phyloP scores from a whole-genome alignment of 2,888 invertebrate genomes.

The Heteromurus nitidus region DNA sequence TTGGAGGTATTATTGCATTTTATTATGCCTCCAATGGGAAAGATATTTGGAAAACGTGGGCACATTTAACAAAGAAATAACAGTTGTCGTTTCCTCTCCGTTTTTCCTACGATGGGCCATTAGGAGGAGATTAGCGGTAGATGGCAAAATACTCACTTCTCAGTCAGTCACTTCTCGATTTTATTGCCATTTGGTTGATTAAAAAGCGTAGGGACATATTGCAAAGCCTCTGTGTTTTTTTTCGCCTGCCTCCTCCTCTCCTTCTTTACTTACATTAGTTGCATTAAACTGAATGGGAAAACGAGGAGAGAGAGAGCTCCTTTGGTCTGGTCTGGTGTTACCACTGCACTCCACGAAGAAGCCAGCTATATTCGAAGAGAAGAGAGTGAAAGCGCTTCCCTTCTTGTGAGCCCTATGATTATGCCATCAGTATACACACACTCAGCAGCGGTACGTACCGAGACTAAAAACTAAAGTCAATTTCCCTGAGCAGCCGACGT shows the following conservation, averaged over 20 bases:
- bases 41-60: slow-evolving; percentile 66
- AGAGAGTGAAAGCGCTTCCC: slow-evolving; percentile 44
- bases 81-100: slow-evolving; percentile 63
- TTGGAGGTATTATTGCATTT: too few relatives aligned
- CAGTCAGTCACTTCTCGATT: slow-evolving; percentile 69
- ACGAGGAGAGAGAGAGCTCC: too few relatives aligned
- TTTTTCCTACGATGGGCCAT: slow-evolving; percentile 46
- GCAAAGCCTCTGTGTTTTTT: slow-evolving; percentile 55
- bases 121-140: slow-evolving; percentile 66
- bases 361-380: not conserved
- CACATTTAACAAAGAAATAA: slow-evolving; percentile 67
- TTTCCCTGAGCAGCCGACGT: too few relatives aligned
- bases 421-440: too few relatives aligned
- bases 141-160: slow-evolving; percentile 66
- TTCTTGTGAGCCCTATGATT: not conserved
- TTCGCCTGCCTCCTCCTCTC: slow-evolving; percentile 30
- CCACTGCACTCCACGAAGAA: not conserved
- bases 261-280: slow-evolving; percentile 48
- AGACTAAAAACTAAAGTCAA: too few relatives aligned
- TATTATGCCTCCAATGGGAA: slow-evolving; percentile 65
- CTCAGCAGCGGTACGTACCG: too few relatives aligned
- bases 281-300: slow-evolving; percentile 35
- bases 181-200: slow-evolving; percentile 73
- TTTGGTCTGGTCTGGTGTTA: not conserved
- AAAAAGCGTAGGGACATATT: slow-evolving; percentile 70